Base-by-base conservation (phyloP, 2,888 invertebrate genomes). In the Furcula furcula region DNA sequence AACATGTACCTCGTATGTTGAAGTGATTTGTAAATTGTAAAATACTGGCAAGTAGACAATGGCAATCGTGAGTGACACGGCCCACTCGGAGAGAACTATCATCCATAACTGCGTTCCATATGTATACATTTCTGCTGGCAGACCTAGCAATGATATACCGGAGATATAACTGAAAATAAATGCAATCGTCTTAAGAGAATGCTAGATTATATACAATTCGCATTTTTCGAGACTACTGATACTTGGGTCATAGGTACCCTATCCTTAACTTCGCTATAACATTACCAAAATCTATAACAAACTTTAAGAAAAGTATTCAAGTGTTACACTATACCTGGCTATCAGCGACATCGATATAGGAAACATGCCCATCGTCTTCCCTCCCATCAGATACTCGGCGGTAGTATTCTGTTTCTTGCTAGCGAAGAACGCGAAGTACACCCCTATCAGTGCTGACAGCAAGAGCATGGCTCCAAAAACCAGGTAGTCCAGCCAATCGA, bases 331-430 rank as follows among this genome's bases (percentile, higher is more conserved):
- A 78, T 90, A 94, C 94, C 94, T 94, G 58, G 94, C 93, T 50
- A 94, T 93, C 38, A 94, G 77, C 7, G 94, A 94, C 93, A 94
- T 93, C 31, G 94, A 93, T 63, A 94, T 93, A 0, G 94, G 94
- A 55, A 94, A 92, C 54, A 94, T 91, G n/a, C 93, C 93, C 93
- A 94, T 94, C 6, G 91, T 92, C 63, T 93, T 93, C 12, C 94
- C 93, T 4, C 94, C 94, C 89, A 94, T 92, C 35, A 94, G 85
- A 56, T 94, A 94, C 57, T 94, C 94, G 11, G 90, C 76, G 0
- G 94, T 93, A 0, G 93, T 93, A 59, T 94, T 92, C 51, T 92
- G 91, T 57, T 92, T 93, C 59, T 91, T 90, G 45, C 88, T 86
- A 1, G 93, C 92, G 62, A 91, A 93, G 73, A 92, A 93, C 2